Evolutionary conservation across 2,113 vertebrate species (phyloP), one percentile per base, ranked within the genome.

Genomic region (Paradoxurus hermaphroditus): DNA sequence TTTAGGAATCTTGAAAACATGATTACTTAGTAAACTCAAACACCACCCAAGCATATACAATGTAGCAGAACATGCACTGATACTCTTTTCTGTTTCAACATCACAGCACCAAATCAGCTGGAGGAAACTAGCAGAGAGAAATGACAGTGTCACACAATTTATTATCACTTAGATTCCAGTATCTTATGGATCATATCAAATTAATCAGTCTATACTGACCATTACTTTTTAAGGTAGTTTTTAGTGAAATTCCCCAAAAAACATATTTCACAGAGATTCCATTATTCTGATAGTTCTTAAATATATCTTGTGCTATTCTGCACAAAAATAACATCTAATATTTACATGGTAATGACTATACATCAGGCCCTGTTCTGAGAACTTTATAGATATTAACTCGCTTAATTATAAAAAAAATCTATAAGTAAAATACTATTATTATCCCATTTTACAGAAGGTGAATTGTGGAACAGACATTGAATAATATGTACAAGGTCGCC

Each of bases 211-310:
- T 70, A 7, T 41, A 13, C 8, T 87, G 46, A 92, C 29, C 23
- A 86, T 75, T 82, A 77, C 8, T 12, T 84, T 65, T 90, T 41
- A 53, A 56, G 31, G 41, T 70, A 7, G 12, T 29, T 88, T 86
- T 86, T 87, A 53, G 59, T 85, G 39, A 96, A 72, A 23, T 39
- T 85, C 5, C 16, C 29, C 10, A 62, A 96, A 95, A 97, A 86
- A 87, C 23, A 67, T 44, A 51, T 6, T 39, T 5, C 62, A 2
- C 14, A 87, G 49, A 68, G 51, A 88, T 73, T 78, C 67, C n/a
- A 53, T 51, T 82, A 23, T 73, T 72, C 73, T 95, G 23, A 14
- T 70, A 3, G 7, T 93, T 93, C 18, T 63, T 77, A 75, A 25
- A 67, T 23, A 21, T 65, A 86, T 16, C 13, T 41, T 36, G 7